Base-by-base conservation (phyloP, 2,888 invertebrate species). In the Polyploca ridens region DNA sequence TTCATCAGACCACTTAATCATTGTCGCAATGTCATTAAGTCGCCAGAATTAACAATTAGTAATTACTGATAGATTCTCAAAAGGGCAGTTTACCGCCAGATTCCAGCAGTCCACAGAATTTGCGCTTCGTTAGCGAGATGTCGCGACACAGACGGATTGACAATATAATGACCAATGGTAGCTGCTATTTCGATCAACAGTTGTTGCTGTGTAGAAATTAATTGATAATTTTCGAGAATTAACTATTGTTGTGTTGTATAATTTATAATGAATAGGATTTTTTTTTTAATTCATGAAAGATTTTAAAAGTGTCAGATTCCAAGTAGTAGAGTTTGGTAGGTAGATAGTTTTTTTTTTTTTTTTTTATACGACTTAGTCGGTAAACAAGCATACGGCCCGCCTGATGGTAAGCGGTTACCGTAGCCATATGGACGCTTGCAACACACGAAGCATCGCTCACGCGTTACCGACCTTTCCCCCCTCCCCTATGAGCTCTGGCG, bases 61-160 rank as follows among this genome's bases (percentile, higher is more conserved):
- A 60, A 16, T 60, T 60, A 19, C 60, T 41, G 19, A 60, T 60
- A 38, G 59, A 38, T 16, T 16, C 41, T 60, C 41, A 19, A 60
- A 41, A 49, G 49, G 49, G 16, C 54, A 19, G 54, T 19, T 41
- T 16, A 16, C 19, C 54, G 19, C 54, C 54, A 54, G 49, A 61
- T 64, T 57, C 61, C 60, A 54, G n/a, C 7, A 14, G 14, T 27
- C 41, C 33, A 58, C 63, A 13, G 19, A 69, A 76, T 46, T 46
- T 72, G 71, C 58, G 62, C 65, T 75, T 77, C 77, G 75, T 77
- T 77, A 77, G 72, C 68, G 61, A 70, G 72, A 72, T 76, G 73
- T 77, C 77, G 65, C 70, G 54, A 19, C 64, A 16, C 60, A 57
- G 68, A 71, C 64, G 69, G 65, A 77, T 69, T 76, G 77, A 77